Base-by-base conservation (phyloP, 92 coral and sea anemone species). In the Epizoanthus illoricatus region DNA sequence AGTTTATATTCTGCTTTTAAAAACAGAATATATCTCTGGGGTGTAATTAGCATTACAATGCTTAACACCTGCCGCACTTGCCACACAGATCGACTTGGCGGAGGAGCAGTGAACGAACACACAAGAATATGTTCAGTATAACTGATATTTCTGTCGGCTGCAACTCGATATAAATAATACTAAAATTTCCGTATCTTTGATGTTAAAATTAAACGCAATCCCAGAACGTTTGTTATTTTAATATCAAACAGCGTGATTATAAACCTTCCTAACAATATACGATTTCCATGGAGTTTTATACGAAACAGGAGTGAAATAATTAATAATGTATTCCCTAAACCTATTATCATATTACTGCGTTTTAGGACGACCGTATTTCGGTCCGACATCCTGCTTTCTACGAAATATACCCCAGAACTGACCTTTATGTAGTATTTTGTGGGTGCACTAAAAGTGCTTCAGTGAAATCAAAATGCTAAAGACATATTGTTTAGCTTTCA, bases 261-360 rank as follows among this genome's bases (percentile, higher is more conserved):
- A 52, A 78, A 43, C 21, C 43, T 20, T 62, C 52, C 70, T 15
- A 42, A 16, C 57, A 62, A 52, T 52, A 9, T 52, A 5, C 56
- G 16, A 43, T 78, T 62, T 62, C 82, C 62, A 78, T 78, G 82
- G 71, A 78, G 61, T 62, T 78, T 71, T 63, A 24, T 15, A 78
- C 71, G 52, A 78, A 57, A 78, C 16, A 63, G 47, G 66, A 63
- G 82, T 13, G 21, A 63, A 78, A 78, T 52, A 20, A 72, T 88
- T 79, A 88, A 88, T 84, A 52, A 88, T 88, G 84, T 88, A 88
- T 69, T 39, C 24, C 59, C 23, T 55, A 47, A 69, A 71, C 59
- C 41, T 58, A 88, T 88, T 88, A 71, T 79, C 91, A 88, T 88
- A 84, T 73, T 63, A 61, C 23, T 19, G 65, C 75, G 2, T 54